Percentiles rank a stretch among this genome's conserved stretches.
phyloP scores from a whole-genome alignment of 1,140 invertebrate species.

The Diorhabda carinulata region DNA sequence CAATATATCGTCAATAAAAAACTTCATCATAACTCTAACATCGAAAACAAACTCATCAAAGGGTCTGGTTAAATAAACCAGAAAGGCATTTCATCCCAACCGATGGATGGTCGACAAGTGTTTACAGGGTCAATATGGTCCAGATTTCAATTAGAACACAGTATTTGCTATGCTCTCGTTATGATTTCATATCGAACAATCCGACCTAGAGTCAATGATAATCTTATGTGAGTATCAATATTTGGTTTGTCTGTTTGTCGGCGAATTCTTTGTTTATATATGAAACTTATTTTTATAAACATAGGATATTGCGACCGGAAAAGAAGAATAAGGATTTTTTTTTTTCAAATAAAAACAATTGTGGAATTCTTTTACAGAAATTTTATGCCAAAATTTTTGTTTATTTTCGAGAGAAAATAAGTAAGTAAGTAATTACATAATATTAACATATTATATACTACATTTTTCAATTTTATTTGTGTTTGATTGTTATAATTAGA shows the following conservation, averaged over 20 bases:
- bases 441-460: no score
- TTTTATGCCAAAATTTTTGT: no score
- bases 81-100: constrained; percentile 15
- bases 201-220: constrained; percentile 27
- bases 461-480: no score
- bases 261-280: background rate
- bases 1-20: constrained; percentile 22
- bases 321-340: no score
- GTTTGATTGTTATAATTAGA: no score
- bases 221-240: constrained; percentile 31
- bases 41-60: constrained; percentile 27
- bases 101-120: constrained; percentile 38
- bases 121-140: constrained; percentile 45
- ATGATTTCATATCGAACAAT: constrained; percentile 46
- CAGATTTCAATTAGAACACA: constrained; percentile 45
- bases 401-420: no score
- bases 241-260: constrained; percentile 35
- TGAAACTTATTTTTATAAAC: background rate
- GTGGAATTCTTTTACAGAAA: no score
- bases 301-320: background rate
- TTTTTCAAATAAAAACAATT: background rate
- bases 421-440: no score
- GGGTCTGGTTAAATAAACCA: constrained; percentile 20
- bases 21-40: constrained; percentile 20
- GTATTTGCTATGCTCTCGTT: constrained; percentile 44